These are phyloP conservation scores for Conomelus anceps DNA, from an alignment of 2,888 invertebrate genomes.

Conservation along the genomic window DNA sequence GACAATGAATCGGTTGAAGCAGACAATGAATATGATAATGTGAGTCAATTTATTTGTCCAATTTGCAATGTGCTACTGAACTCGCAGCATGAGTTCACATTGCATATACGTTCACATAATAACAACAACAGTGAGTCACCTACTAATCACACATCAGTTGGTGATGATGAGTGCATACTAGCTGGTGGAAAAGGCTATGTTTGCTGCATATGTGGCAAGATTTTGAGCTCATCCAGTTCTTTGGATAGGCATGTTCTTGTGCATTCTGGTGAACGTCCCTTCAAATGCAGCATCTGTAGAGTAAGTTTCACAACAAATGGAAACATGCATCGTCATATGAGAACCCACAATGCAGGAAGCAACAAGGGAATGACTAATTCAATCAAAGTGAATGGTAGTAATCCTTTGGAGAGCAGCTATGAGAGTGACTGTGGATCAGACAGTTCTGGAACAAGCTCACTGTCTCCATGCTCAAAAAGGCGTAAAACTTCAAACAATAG, in stretches of 20 bases:
- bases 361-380: neutral
- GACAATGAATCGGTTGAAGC: neutral
- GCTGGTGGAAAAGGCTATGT: slow-evolving; percentile 46
- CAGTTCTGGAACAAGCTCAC: slow-evolving; percentile 20
- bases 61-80: slow-evolving; percentile 28
- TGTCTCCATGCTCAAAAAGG: slow-evolving; percentile 7
- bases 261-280: slow-evolving; percentile 73
- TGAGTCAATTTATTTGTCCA: slow-evolving; percentile 20
- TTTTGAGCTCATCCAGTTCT: slow-evolving; percentile 68
- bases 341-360: slow-evolving; percentile 52
- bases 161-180: slow-evolving; percentile 2
- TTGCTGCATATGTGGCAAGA: slow-evolving; percentile 62
- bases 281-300: slow-evolving; percentile 69
- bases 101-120: slow-evolving; percentile 61
- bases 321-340: slow-evolving; percentile 77
- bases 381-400: neutral
- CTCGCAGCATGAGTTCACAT: slow-evolving; percentile 58
- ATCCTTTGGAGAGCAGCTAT: slow-evolving; percentile 2
- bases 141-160: neutral
- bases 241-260: slow-evolving; percentile 65
- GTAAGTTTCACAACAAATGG: slow-evolving; percentile 79
- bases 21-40: neutral
- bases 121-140: slow-evolving; percentile 44
- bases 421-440: slow-evolving; percentile 28
- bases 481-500: slow-evolving; percentile 21